Evolutionary conservation across 2,797 vertebrate genomes (phyloP).

Genomic region (Centroberyx gerrardi): DNA sequence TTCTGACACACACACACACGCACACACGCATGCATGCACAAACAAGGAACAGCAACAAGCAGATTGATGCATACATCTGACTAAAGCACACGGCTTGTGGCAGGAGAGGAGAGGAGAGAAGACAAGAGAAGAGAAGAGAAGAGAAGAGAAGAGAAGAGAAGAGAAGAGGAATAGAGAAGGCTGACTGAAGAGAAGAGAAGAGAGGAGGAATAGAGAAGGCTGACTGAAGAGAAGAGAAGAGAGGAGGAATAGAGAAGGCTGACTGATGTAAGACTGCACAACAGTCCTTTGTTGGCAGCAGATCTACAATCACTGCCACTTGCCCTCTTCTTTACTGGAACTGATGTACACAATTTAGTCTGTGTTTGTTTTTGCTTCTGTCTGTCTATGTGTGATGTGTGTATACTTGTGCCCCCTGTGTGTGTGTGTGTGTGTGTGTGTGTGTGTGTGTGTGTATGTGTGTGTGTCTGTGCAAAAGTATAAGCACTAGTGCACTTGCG

Average conservation of each 20-base stretch:
- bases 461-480: background rate
- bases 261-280: too few relatives aligned
- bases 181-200: constrained; percentile 3
- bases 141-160: background rate
- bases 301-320: too few relatives aligned
- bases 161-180: background rate
- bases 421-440: background rate
- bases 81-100: constrained; percentile 4
- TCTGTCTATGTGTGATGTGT: background rate
- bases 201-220: background rate
- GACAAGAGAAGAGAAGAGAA: background rate
- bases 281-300: too few relatives aligned
- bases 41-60: background rate
- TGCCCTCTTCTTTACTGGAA: too few relatives aligned
- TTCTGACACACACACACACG: too few relatives aligned
- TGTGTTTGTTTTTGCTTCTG: background rate
- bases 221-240: background rate
- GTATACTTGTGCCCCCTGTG: too few relatives aligned
- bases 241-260: background rate
- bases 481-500: background rate
- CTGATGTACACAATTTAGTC: too few relatives aligned
- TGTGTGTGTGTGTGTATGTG: background rate
- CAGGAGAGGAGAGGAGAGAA: constrained; percentile 1
- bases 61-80: constrained; percentile 27
- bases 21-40: too few relatives aligned